Percentiles rank a stretch among this genome's conserved stretches.
These are phyloP conservation scores for Premnoplex brunnescens DNA, from an alignment of 2,797 vertebrate species.

Conservation along the genomic window DNA sequence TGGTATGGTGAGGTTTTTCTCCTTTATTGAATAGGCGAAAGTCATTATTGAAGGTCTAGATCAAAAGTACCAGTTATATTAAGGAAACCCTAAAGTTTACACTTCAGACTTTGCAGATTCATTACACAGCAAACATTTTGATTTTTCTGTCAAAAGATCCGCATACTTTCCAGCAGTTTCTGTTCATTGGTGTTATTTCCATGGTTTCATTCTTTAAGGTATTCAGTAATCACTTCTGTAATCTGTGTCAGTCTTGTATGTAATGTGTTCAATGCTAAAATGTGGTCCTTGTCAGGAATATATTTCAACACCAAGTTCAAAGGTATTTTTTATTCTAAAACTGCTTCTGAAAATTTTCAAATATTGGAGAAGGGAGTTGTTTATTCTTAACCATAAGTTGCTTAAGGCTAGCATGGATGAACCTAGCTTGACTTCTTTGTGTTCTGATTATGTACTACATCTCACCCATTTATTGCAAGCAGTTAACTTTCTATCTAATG, in stretches of 20 bases:
- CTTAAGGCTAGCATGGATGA: not conserved
- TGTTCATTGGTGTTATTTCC: not conserved
- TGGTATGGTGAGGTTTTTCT: not conserved
- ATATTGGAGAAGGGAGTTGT: not conserved
- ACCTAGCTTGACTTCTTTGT: not conserved
- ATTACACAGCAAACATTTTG: not conserved
- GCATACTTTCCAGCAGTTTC: not conserved
- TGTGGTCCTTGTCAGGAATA: not conserved
- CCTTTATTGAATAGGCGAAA: not conserved
- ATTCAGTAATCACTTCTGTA: not conserved
- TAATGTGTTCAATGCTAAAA: not conserved
- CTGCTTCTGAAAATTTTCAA: not conserved
- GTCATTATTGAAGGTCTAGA: not conserved
- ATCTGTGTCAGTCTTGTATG: not conserved
- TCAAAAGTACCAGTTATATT: not conserved
- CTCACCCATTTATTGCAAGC: not conserved
- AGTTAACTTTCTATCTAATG: not conserved
- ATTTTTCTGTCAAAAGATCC: not conserved
- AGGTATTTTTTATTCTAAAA: not conserved
- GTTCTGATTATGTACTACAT: not conserved
- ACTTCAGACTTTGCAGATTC: not conserved
- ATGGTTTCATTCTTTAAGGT: not conserved
- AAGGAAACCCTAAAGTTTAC: not conserved
- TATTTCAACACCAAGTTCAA: not conserved
- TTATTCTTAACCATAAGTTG: not conserved